Percentiles rank a stretch among this genome's conserved stretches.
phyloP scores from a whole-genome alignment of 2,888 invertebrate genomes.

The Pachliopta kotzebuea region DNA sequence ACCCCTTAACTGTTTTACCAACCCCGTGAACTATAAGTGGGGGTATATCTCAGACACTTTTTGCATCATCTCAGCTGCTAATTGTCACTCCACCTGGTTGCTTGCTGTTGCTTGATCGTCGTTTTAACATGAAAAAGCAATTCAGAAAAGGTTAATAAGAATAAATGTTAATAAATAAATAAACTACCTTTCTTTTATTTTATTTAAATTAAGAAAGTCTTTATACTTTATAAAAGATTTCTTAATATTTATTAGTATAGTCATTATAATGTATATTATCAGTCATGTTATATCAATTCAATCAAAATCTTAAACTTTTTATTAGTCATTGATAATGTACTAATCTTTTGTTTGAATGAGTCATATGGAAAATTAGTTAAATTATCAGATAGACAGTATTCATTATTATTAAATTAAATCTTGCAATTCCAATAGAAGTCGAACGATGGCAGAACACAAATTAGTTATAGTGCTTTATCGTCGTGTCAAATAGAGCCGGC shows the following conservation, averaged over 20 bases:
- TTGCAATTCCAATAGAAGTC: background rate
- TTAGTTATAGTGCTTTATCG: slow-evolving; percentile 17
- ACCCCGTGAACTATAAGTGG: slow-evolving; percentile 43
- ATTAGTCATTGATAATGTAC: too few species aligned
- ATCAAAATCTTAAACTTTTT: too few species aligned
- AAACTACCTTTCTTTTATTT: background rate
- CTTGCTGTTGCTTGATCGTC: slow-evolving; percentile 37
- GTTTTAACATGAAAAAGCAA: slow-evolving; percentile 6
- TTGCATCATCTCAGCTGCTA: slow-evolving; percentile 52
- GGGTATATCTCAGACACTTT: slow-evolving; percentile 53
- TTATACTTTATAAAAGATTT: too few species aligned
- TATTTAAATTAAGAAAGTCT: background rate
- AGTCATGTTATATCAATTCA: too few species aligned
- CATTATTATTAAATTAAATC: slow-evolving; percentile 4
- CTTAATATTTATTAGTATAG: too few species aligned
- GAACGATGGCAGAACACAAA: slow-evolving; percentile 7
- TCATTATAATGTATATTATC: too few species aligned
- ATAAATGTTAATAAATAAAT: background rate
- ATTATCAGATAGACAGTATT: background rate
- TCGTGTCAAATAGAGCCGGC: slow-evolving; percentile 11
- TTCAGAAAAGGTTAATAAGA: background rate
- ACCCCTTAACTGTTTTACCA: slow-evolving; percentile 15
- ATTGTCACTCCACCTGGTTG: slow-evolving; percentile 59
- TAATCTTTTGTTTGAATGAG: too few species aligned
- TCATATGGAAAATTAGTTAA: background rate